Evolutionary conservation across 2,797 vertebrate species (phyloP).

Genomic region (Ciconia nigra): DNA sequence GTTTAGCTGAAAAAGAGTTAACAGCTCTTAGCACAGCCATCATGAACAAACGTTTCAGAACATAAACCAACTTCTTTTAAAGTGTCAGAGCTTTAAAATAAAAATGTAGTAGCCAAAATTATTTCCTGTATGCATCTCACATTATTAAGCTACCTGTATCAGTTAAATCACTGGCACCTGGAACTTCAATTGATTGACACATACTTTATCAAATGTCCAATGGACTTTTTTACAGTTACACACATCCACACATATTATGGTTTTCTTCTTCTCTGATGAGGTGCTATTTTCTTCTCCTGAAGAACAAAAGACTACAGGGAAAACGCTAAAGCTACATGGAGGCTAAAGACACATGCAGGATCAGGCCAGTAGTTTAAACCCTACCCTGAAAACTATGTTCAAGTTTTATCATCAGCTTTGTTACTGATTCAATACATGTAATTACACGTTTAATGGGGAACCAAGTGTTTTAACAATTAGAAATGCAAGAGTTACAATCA

Average conservation of each 20-base stretch:
- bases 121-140: neutral
- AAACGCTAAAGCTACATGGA: neutral
- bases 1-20: neutral
- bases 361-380: neutral
- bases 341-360: neutral
- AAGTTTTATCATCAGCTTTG: neutral
- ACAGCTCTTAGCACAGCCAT: neutral
- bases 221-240: neutral
- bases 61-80: neutral
- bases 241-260: neutral
- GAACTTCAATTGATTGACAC: neutral
- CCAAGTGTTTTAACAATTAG: neutral
- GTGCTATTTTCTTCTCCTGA: neutral
- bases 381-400: neutral
- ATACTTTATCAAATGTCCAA: neutral
- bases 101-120: neutral
- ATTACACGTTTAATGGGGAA: neutral
- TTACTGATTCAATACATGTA: neutral
- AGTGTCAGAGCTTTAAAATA: neutral
- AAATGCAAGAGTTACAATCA: neutral
- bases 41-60: neutral
- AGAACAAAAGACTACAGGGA: neutral
- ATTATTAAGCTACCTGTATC: neutral
- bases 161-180: neutral
- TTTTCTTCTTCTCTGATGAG: neutral